Evolutionary conservation across 2,888 invertebrate genomes (phyloP), one percentile per base, ranked within the genome.

Genomic region (Melanotus villosus): DNA sequence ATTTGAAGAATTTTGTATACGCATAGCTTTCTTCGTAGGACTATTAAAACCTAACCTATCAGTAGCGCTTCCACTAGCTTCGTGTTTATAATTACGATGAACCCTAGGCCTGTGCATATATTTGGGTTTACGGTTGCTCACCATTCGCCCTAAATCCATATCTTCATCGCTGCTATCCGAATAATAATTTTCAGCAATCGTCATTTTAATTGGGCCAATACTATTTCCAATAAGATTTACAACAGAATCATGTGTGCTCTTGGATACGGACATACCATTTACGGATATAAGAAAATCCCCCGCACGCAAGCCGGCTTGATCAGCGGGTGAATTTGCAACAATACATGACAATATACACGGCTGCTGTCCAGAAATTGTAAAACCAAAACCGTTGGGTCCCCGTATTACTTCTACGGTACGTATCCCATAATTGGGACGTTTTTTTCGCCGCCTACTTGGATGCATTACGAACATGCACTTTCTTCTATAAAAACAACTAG

Each of bases 281-380:
- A 98, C 98, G 0, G 95, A 94, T 59, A 98, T 90, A 65, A 98
- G 87, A 77, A 96, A 96, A 81, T 98, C 97, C 0, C 98, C 98
- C 32, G 97, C 94, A 21, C 96, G 89, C 16, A 98, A 86, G 0
- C 97, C 97, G 23, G 96, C 96, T 70, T 91, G 89, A 80, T 97
- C 97, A 0, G 98, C 98, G 1, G 97, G 97, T 68, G 94, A 95
- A 76, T 93, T 93, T 50, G 90, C 88, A 0, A 97, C 97, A 77
- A 98, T 97, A 79, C 96, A 97, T 58, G 97, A 96, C 66, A 98
- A 89, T 72, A 97, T 94, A 83, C 98, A 98, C 0, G 98, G 98
- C 81, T 96, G 93, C 83, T 98, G 97, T 1, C 98, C 98, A 1
- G 97, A 97, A 80, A 98, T 97, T 18, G 98, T 98, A 82, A 98